Evolutionary conservation across 2,888 invertebrate species (phyloP).

Genomic region (Drosophila glabriapex): DNA sequence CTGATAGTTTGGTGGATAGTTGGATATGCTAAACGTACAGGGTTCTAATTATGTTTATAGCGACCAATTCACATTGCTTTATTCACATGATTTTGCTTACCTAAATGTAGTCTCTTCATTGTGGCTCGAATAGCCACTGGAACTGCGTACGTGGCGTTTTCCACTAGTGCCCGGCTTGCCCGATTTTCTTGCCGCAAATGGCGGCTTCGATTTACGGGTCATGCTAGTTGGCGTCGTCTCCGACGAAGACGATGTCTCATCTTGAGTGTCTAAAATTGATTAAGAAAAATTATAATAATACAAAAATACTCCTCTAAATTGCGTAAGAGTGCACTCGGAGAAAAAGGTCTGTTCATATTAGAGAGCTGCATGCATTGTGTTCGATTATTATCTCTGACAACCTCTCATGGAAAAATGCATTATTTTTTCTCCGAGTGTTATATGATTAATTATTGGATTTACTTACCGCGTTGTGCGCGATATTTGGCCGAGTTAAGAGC

Average conservation of each 20-base stretch:
- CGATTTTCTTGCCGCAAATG: constrained; percentile 90
- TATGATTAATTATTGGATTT: not conserved
- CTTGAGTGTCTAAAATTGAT: constrained; percentile 87
- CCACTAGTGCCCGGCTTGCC: constrained; percentile 87
- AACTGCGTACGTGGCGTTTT: constrained; percentile 91
- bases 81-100: constrained; percentile 84
- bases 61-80: constrained; percentile 35
- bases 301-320: not conserved
- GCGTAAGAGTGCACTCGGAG: not conserved
- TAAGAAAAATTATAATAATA: not conserved
- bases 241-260: constrained; percentile 92
- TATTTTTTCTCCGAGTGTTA: not conserved
- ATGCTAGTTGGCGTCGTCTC: constrained; percentile 90
- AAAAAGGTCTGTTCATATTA: not conserved
- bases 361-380: not conserved
- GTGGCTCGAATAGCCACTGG: constrained; percentile 93
- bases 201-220: constrained; percentile 89
- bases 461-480: constrained; percentile 85
- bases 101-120: constrained; percentile 94
- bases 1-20: constrained; percentile 92
- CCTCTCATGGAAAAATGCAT: accelerated
- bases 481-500: constrained; percentile 86
- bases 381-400: not conserved
- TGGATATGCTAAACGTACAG: constrained; percentile 89
- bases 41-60: constrained; percentile 76